phyloP scores from a whole-genome alignment of 2,888 invertebrate species.

The Lymantria dispar region DNA sequence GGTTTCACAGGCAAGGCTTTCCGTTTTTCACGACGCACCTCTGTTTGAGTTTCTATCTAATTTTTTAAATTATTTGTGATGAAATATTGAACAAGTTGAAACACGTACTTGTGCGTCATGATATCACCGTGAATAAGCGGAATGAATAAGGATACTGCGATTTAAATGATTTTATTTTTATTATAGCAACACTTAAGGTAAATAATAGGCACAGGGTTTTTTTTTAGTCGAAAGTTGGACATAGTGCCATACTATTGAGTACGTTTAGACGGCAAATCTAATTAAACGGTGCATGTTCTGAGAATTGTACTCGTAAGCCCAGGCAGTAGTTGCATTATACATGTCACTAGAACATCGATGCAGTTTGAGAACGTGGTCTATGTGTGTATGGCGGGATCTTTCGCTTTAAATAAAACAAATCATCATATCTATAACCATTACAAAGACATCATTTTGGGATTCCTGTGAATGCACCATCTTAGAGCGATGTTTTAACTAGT shows the following conservation, averaged over 20 bases:
- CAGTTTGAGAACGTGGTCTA: too few relatives aligned
- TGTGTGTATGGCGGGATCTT: too few relatives aligned
- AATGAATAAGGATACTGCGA: conserved; percentile 18
- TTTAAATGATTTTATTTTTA: conserved; percentile 4
- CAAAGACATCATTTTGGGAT: conserved; percentile 7
- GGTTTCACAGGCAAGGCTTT: conserved; percentile 59
- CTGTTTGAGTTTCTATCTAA: conserved; percentile 23
- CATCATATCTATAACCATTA: too few relatives aligned
- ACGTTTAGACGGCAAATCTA: too few relatives aligned
- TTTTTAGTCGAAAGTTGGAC: too few relatives aligned
- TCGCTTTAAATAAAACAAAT: too few relatives aligned
- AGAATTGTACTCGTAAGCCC: too few relatives aligned
- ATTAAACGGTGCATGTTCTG: too few relatives aligned
- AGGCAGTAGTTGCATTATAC: too few relatives aligned
- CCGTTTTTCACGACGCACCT: conserved; percentile 59
- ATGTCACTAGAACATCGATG: too few relatives aligned
- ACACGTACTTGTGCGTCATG: conserved; percentile 22
- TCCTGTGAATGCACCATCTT: conserved; percentile 35
- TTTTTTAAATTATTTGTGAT: conserved; percentile 9
- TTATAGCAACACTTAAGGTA: too few relatives aligned
- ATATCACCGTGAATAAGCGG: conserved; percentile 16
- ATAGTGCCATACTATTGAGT: not conserved
- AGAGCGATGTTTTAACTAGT: conserved; percentile 38
- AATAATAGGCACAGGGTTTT: too few relatives aligned
- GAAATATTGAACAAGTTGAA: conserved; percentile 20